Evolutionary conservation across 2,888 invertebrate genomes (phyloP), one percentile per base, ranked within the genome.

Genomic region (Proisotoma minuta): DNA sequence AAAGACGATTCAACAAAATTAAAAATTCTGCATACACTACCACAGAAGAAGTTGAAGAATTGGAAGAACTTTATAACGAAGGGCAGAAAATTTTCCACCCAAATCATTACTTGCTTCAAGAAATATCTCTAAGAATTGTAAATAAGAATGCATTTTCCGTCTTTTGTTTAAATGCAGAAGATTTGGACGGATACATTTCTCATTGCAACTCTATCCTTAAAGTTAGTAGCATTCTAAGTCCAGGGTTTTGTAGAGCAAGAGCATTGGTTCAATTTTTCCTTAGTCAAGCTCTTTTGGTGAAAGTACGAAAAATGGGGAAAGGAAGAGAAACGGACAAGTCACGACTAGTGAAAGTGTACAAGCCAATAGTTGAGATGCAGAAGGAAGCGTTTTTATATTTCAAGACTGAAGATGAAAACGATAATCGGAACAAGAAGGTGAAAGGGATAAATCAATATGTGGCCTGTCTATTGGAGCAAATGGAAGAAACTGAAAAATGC

Each of bases 101-200:
- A 59, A 68, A 68, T 54, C 68, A 68, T 34, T 68, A 60, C 26
- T 40, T 65, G 34, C 54, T 68, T 3, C 65, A 63, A 18, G 68
- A 68, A 12, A 68, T 68, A n/a, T 68, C 68, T 1, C 39, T 68
- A 18, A 20, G 68, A 63, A 68, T 68, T 22, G 63, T 65, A 3
- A 68, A 63, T 54, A 40, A 63, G 47, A 65, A 68, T 48, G 63
- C 63, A n/a, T 61, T 65, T 3, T 60, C 59, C 20, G 52, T 68
- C 22, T 65, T 59, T 43, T 60, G 59, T 27, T 50, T 68, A 18
- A 49, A 57, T 43, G 39, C 49, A 20, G 61, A 61, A 23, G 65
- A 68, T 20, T 54, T 68, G 18, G 50, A 59, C 2, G 22, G 68
- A 47, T 65, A 60, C 53, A 12, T 63, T 1, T 63, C 57, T 51